phyloP scores from a whole-genome alignment of 2,797 vertebrate genomes.

The Bufotes viridis region DNA sequence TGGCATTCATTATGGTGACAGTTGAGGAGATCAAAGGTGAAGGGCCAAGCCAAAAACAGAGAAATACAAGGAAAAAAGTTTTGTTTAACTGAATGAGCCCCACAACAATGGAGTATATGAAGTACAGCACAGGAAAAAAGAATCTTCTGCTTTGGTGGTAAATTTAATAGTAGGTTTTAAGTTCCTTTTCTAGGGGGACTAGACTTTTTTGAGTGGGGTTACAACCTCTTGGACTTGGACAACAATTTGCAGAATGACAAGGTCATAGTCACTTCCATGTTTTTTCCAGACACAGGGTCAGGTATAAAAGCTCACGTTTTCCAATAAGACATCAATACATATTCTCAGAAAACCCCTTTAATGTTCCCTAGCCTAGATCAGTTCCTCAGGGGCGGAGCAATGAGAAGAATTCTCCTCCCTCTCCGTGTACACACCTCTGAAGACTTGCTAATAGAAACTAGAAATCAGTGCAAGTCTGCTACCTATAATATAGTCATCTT shows the following conservation, averaged over 20 bases:
- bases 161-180: not conserved
- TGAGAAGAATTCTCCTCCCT: not conserved
- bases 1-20: constrained; percentile 72
- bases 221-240: not conserved
- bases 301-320: not conserved
- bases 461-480: not conserved
- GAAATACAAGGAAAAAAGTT: constrained; percentile 37
- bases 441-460: not conserved
- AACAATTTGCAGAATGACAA: not conserved
- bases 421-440: not conserved
- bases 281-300: not conserved
- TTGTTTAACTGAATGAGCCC: not conserved
- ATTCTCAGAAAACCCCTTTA: not conserved
- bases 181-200: not conserved
- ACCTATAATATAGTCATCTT: no score
- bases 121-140: not conserved
- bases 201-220: not conserved
- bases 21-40: constrained; percentile 70
- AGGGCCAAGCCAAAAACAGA: constrained; percentile 67
- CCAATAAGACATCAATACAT: no score
- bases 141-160: not conserved
- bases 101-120: not conserved
- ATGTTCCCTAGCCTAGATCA: not conserved
- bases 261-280: no score
- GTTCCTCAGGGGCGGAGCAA: not conserved